Conservation (phyloP, 53 echinoderm and acorn worm species). For the Arbacia lixula region DNA sequence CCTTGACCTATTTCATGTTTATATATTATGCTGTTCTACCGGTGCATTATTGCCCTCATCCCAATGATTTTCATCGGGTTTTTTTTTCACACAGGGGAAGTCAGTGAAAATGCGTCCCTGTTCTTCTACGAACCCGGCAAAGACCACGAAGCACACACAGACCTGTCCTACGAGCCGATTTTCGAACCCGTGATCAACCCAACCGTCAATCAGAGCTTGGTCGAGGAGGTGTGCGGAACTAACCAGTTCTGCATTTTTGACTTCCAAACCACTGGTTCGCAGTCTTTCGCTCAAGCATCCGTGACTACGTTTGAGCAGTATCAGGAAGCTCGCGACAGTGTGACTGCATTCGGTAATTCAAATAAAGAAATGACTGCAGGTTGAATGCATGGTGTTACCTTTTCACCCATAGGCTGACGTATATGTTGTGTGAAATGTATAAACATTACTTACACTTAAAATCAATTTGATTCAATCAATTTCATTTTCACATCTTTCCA, state of each 20-base stretch:
- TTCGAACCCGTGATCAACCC: slow-evolving; percentile 21
- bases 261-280: slow-evolving; percentile 19
- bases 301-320: background rate
- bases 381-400: too few relatives aligned
- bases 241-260: slow-evolving; percentile 31
- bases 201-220: background rate
- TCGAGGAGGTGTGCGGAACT: slow-evolving; percentile 14
- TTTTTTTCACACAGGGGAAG: slow-evolving; percentile 31
- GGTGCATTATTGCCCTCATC: too few relatives aligned
- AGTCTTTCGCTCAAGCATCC: background rate
- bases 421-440: too few relatives aligned
- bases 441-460: too few relatives aligned
- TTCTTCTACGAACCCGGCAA: slow-evolving; percentile 14
- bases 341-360: background rate
- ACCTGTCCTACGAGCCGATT: background rate
- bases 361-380: too few relatives aligned
- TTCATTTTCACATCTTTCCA: too few relatives aligned
- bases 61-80: too few relatives aligned
- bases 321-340: background rate
- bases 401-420: too few relatives aligned
- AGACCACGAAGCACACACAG: slow-evolving; percentile 11
- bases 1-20: too few relatives aligned
- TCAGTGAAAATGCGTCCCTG: background rate
- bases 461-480: too few relatives aligned
- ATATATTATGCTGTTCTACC: too few relatives aligned